Percentiles rank a stretch among this genome's conserved stretches.
Conservation (phyloP, 37 sponge, comb jelly and placozoan species). For the Lycopodina hypogea region DNA sequence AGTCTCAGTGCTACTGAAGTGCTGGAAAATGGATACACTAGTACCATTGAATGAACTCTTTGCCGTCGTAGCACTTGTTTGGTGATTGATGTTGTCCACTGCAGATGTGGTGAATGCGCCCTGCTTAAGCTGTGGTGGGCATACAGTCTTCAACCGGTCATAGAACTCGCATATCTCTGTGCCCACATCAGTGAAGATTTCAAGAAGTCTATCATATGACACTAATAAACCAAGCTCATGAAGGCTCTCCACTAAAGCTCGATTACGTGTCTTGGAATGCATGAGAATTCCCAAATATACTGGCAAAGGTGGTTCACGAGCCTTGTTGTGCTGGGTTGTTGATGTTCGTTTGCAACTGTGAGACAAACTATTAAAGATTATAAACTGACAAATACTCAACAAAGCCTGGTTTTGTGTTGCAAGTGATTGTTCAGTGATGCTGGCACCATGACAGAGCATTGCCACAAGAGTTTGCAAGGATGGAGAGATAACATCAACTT, state of each 20-base stretch:
- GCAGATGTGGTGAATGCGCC: not conserved
- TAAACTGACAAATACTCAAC: not conserved
- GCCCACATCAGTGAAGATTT: not conserved
- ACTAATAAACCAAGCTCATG: not conserved
- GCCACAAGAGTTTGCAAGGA: constrained; percentile 2
- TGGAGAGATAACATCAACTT: not conserved
- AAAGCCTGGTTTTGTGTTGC: constrained; percentile 1
- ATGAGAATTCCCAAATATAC: not conserved
- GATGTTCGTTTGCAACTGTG: not conserved
- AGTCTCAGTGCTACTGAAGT: constrained; percentile 1
- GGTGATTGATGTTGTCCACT: not conserved
- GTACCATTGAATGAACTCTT: not conserved
- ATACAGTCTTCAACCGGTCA: not conserved
- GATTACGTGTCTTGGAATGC: not conserved
- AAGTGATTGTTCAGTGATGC: not conserved
- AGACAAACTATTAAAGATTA: not conserved
- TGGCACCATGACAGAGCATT: not conserved
- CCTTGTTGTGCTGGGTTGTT: not conserved
- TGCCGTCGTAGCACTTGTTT: not conserved
- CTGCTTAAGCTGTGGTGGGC: constrained; percentile 2
- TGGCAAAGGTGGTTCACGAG: constrained; percentile 1
- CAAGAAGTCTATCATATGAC: constrained; percentile 15
- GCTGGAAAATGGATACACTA: not conserved
- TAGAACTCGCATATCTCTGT: too few species aligned
- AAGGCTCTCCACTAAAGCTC: not conserved